Percentiles rank a stretch among this genome's conserved stretches.
Conservation (phyloP, 2,797 vertebrate species). For the Xiphophorus birchmanni region DNA sequence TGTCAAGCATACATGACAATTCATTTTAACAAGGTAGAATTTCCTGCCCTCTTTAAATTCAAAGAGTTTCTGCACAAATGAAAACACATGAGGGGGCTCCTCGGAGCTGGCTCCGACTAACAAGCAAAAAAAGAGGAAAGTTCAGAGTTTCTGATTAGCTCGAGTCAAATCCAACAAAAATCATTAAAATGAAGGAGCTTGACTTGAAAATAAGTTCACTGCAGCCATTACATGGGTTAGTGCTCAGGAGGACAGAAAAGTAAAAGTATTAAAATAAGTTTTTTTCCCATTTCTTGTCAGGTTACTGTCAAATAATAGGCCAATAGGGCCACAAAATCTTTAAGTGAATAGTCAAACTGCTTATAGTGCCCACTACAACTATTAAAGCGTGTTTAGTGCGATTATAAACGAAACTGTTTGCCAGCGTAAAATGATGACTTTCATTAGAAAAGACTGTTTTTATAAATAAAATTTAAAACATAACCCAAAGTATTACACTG, state of each 20-base stretch:
- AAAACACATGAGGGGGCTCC: conserved; percentile 76
- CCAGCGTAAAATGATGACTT: conserved; percentile 70
- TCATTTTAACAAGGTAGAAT: conserved; percentile 75
- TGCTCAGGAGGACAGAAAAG: conserved; percentile 27
- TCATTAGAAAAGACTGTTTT: conserved; percentile 51
- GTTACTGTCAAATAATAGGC: not conserved
- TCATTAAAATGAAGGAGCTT: conserved; percentile 65
- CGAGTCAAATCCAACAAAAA: conserved; percentile 55
- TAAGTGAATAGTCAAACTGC: not conserved
- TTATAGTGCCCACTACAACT: conserved; percentile 25
- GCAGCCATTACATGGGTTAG: conserved; percentile 59
- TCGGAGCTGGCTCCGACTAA: conserved; percentile 60
- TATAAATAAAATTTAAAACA: conserved; percentile 66
- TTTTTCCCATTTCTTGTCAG: not conserved
- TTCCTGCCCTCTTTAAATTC: conserved; percentile 62
- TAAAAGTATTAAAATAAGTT: conserved; percentile 22
- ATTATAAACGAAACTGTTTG: conserved; percentile 67
- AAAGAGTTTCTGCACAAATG: conserved; percentile 63
- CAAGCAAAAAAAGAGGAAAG: conserved; percentile 51
- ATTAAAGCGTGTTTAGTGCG: conserved; percentile 62
- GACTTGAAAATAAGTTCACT: conserved; percentile 63
- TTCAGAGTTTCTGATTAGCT: conserved; percentile 73
- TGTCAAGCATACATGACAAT: conserved; percentile 76
- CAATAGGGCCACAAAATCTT: not conserved
- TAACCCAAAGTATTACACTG: conserved; percentile 57